Conservation (phyloP, 2,888 invertebrate genomes). For the Orgyia antiqua region DNA sequence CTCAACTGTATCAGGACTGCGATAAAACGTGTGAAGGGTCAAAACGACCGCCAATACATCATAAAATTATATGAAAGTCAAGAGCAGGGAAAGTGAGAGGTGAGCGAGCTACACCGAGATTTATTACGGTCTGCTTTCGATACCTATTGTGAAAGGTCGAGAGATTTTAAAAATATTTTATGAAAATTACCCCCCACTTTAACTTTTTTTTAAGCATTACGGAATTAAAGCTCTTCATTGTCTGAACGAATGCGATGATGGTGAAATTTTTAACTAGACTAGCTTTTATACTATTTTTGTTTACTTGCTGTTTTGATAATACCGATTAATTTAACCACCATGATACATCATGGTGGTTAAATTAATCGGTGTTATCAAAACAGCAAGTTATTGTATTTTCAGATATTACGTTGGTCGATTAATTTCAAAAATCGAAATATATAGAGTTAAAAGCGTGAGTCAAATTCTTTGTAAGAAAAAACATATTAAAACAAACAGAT, state of each 20-base stretch:
- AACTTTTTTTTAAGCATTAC: slow-evolving; percentile 38
- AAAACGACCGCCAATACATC: slow-evolving; percentile 70
- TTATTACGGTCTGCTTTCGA: slow-evolving; percentile 74
- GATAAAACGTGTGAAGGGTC: slow-evolving; percentile 74
- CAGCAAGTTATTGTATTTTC: too few species aligned
- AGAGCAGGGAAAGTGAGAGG: slow-evolving; percentile 70
- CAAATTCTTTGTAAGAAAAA: too few species aligned
- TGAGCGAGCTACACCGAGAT: slow-evolving; percentile 58
- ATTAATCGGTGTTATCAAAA: too few species aligned
- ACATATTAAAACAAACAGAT: too few species aligned
- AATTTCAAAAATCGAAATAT: too few species aligned
- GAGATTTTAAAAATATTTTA: slow-evolving; percentile 60
- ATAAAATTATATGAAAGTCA: slow-evolving; percentile 78
- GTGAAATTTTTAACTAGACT: too few species aligned
- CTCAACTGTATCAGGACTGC: slow-evolving; percentile 45
- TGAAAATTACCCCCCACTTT: slow-evolving; percentile 53
- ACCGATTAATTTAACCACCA: too few species aligned
- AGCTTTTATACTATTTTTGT: too few species aligned
- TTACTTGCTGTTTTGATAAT: too few species aligned
- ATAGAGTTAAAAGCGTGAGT: too few species aligned
- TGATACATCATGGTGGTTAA: too few species aligned
- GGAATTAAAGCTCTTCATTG: slow-evolving; percentile 23
- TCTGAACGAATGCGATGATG: slow-evolving; percentile 5
- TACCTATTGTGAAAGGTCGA: slow-evolving; percentile 64
- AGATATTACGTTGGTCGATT: too few species aligned